phyloP scores from a whole-genome alignment of 2,113 vertebrate species.

The Sander vitreus region DNA sequence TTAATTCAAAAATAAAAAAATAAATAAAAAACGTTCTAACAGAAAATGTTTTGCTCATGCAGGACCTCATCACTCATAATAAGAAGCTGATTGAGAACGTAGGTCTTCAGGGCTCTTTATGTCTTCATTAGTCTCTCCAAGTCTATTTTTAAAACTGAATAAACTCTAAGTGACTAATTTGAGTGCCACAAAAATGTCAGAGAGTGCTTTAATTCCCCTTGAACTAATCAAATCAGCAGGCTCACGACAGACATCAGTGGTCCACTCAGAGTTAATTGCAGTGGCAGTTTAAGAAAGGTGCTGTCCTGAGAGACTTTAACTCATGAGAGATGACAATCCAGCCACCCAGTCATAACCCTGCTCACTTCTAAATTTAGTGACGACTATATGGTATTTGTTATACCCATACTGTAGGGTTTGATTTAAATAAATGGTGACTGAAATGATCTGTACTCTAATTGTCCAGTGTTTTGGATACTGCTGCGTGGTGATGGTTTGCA shows the following conservation, averaged over 20 bases:
- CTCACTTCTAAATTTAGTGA: not conserved
- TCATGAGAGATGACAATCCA: not conserved
- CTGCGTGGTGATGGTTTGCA: constrained; percentile 9
- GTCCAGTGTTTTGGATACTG: constrained; percentile 1
- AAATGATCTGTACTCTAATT: not conserved
- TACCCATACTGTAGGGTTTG: not conserved
- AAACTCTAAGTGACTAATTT: constrained; percentile 20
- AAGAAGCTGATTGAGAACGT: not conserved
- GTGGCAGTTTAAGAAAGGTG: constrained; percentile 10
- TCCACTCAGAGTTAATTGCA: constrained; percentile 15
- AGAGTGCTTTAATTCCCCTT: not conserved
- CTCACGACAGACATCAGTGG: not conserved
- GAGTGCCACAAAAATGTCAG: not conserved
- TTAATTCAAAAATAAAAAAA: not conserved
- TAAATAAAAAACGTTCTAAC: not conserved
- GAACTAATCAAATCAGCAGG: constrained; percentile 30
- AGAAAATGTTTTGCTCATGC: too few species aligned
- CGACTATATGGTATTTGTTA: not conserved
- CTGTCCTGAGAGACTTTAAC: constrained; percentile 7
- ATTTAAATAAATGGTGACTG: not conserved
- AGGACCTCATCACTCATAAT: not conserved
- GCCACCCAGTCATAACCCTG: not conserved
- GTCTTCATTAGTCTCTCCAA: not conserved
- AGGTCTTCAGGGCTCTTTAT: not conserved
- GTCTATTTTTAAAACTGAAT: constrained; percentile 22